Evolutionary conservation across 2,888 invertebrate genomes (phyloP).

Genomic region (Arctia plantaginis): DNA sequence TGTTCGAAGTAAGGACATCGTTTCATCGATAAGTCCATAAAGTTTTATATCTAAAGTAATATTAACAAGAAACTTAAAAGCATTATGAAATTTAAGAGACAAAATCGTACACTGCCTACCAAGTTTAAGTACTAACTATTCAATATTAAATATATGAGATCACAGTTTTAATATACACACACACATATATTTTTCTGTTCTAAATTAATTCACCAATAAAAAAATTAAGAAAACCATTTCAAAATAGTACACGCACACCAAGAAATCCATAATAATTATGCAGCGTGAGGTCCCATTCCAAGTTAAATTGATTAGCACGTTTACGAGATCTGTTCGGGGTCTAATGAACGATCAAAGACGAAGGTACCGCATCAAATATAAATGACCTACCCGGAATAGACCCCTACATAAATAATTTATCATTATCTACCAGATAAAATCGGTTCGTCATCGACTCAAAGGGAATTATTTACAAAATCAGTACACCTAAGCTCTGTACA

Average conservation of each 20-base stretch:
- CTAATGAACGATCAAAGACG: constrained; percentile 53
- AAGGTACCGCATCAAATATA: constrained; percentile 45
- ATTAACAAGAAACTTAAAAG: too few relatives aligned
- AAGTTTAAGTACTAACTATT: too few relatives aligned
- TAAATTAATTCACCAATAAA: too few relatives aligned
- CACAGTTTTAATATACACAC: too few relatives aligned
- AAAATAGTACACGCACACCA: too few relatives aligned
- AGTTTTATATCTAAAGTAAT: too few relatives aligned
- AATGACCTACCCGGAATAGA: constrained; percentile 31
- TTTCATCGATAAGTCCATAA: too few relatives aligned
- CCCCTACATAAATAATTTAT: constrained; percentile 53
- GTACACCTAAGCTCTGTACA: constrained; percentile 17
- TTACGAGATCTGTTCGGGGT: constrained; percentile 39
- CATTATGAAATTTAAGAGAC: too few relatives aligned
- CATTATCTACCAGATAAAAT: constrained; percentile 46
- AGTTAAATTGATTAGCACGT: constrained; percentile 42
- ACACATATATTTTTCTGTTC: too few relatives aligned
- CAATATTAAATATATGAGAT: too few relatives aligned
- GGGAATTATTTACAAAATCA: constrained; percentile 44
- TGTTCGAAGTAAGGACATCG: too few relatives aligned
- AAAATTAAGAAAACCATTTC: neutral
- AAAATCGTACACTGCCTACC: too few relatives aligned
- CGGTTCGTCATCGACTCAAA: constrained; percentile 30
- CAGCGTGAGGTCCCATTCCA: constrained; percentile 17
- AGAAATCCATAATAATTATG: neutral